Base-by-base conservation (phyloP, 2,888 invertebrate genomes). In the Lasioglossum malachurum region DNA sequence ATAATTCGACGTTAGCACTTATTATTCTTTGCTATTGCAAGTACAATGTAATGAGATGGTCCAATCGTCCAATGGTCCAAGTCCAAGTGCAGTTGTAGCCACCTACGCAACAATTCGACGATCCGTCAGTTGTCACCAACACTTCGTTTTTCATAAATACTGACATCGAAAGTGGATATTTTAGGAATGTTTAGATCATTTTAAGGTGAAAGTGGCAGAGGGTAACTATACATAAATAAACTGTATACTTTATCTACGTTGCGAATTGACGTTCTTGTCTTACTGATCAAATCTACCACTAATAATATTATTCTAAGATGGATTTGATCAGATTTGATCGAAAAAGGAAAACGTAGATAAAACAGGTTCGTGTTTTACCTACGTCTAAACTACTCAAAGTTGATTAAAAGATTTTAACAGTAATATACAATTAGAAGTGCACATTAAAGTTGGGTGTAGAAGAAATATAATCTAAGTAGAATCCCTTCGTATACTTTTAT, bases 81-180 rank as follows among this genome's bases (percentile, higher is more conserved):
- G 41, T 41, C 57, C 77, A 76, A 91, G 87, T 89, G 80, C 84
- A 91, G 85, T 64, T 79, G 83, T 82, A 87, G 84, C 84, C 85
- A 77, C 83, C 80, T 84, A 91, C 86, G 83, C 87, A 79, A 86
- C 44, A 87, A 82, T 78, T 80, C 73, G 74, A 71, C 75, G 82
- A 80, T 86, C 82, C 84, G 77, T 90, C 91, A 92, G 88, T 90
- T 91, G 89, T 92, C 89, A 83, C 69, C 76, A 53, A 69, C 49
- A 82, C 57, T 84, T 76, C 49, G 80, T 72, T 74, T 75, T 77
- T 69, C 78, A 72, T 79, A 82, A 74, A 60, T 44, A 73, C 76
- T 72, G 81, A 83, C 83, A 80, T 81, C 35, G 83, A 44, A 78
- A 67, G 12, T 19, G 27, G 38, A 2, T 53, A 64, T 23, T 23